phyloP scores from a whole-genome alignment of 2,113 vertebrate genomes.

The Limanda limanda region DNA sequence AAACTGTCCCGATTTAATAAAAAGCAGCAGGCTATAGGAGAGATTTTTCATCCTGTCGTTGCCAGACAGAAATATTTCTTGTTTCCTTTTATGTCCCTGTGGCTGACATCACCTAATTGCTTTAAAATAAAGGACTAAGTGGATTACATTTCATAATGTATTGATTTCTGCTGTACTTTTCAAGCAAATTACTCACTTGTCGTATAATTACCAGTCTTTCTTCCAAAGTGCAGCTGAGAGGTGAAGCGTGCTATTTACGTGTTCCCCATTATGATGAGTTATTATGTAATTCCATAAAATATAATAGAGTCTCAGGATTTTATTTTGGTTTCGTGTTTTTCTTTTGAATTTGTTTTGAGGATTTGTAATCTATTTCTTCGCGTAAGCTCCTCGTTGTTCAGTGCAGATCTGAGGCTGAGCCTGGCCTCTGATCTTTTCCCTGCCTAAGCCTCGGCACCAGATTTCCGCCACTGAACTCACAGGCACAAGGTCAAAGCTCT shows the following conservation, averaged over 20 bases:
- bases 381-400: not conserved
- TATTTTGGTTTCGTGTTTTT: not conserved
- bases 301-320: not conserved
- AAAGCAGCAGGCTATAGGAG: constrained; percentile 20
- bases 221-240: constrained; percentile 11
- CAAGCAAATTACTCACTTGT: constrained; percentile 46
- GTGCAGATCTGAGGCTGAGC: not conserved
- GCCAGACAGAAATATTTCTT: constrained; percentile 42
- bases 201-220: constrained; percentile 27
- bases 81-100: constrained; percentile 10
- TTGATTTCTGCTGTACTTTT: constrained; percentile 60
- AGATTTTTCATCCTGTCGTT: constrained; percentile 60
- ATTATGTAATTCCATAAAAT: not conserved
- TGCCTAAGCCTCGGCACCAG: constrained; percentile 6
- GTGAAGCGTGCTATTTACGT: not conserved
- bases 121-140: constrained; percentile 59
- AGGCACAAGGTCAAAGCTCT: constrained; percentile 51
- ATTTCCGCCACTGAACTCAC: constrained; percentile 43
- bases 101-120: constrained; percentile 68
- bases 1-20: constrained; percentile 58
- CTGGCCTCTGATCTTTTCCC: constrained; percentile 31
- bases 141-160: constrained; percentile 56
- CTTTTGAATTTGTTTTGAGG: not conserved
- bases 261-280: not conserved
- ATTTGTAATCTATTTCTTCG: constrained; percentile 6